These are phyloP conservation scores for Delia radicum DNA, from an alignment of 1,140 invertebrate genomes.

Conservation along the genomic window DNA sequence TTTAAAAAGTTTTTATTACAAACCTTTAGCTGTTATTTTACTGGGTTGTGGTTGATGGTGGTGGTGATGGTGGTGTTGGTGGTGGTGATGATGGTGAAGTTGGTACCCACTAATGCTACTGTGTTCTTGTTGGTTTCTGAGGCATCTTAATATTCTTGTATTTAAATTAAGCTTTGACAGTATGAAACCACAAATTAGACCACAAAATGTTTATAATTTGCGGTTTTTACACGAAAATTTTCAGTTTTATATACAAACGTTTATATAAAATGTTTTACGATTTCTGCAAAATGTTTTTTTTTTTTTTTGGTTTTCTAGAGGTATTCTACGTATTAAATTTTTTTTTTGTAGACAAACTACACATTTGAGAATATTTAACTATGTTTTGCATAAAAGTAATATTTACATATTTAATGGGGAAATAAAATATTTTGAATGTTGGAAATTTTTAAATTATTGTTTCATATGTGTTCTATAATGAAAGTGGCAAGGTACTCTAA, in stretches of 20 bases:
- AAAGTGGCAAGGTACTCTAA: no score
- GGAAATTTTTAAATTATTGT: no score
- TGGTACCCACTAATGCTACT: no score
- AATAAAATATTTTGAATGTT: neutral
- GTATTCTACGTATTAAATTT: no score
- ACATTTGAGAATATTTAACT: slow-evolving; percentile 19
- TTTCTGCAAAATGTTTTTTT: no score
- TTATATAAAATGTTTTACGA: neutral
- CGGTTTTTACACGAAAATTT: neutral
- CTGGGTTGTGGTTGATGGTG: no score
- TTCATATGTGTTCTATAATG: no score
- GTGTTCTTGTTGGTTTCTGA: neutral
- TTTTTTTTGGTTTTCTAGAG: no score
- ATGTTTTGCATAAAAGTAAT: neutral
- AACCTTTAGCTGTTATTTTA: neutral
- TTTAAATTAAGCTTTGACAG: slow-evolving; percentile 24
- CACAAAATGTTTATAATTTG: slow-evolving; percentile 22
- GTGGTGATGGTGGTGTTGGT: neutral
- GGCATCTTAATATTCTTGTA: slow-evolving; percentile 13
- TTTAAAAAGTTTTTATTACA: neutral
- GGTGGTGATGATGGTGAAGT: neutral
- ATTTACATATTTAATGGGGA: neutral
- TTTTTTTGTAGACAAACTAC: neutral
- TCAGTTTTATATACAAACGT: neutral
- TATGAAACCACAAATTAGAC: slow-evolving; percentile 14